Evolutionary conservation across 2,113 vertebrate genomes (phyloP).

Genomic region (Psephotus haematonotus): DNA sequence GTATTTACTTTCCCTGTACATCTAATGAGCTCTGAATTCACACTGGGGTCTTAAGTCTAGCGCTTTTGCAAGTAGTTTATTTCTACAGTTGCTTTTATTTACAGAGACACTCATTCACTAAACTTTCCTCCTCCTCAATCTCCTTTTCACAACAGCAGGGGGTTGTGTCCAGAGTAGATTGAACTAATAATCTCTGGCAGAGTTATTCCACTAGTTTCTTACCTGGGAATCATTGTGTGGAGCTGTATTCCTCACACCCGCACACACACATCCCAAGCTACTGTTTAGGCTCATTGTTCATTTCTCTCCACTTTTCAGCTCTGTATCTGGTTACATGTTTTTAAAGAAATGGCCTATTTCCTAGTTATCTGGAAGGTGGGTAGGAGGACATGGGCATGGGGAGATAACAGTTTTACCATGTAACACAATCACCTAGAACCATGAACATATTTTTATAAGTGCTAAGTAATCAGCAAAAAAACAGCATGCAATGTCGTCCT

Average conservation of each 20-base stretch:
- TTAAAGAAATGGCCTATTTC: not conserved
- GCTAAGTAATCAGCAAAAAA: not conserved
- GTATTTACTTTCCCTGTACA: not conserved
- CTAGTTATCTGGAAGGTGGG: not conserved
- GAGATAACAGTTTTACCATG: not conserved
- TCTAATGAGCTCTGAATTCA: not conserved
- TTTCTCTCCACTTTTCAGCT: not conserved
- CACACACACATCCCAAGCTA: not conserved
- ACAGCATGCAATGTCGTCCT: fast-evolving
- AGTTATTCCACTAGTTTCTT: not conserved
- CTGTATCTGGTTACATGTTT: not conserved
- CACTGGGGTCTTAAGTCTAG: not conserved
- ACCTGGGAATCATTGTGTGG: fast-evolving
- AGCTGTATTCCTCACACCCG: not conserved
- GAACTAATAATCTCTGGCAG: not conserved
- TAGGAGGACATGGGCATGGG: not conserved
- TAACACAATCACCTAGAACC: not conserved
- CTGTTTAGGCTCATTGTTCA: not conserved
- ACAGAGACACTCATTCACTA: not conserved
- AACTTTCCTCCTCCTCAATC: not conserved
- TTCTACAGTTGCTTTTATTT: not conserved
- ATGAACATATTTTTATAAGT: not conserved
- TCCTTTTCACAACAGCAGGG: not conserved
- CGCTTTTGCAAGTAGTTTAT: not conserved
- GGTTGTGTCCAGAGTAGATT: not conserved